Conservation (phyloP, 1,140 invertebrate genomes). For the Anagrus nilaparvatae region DNA sequence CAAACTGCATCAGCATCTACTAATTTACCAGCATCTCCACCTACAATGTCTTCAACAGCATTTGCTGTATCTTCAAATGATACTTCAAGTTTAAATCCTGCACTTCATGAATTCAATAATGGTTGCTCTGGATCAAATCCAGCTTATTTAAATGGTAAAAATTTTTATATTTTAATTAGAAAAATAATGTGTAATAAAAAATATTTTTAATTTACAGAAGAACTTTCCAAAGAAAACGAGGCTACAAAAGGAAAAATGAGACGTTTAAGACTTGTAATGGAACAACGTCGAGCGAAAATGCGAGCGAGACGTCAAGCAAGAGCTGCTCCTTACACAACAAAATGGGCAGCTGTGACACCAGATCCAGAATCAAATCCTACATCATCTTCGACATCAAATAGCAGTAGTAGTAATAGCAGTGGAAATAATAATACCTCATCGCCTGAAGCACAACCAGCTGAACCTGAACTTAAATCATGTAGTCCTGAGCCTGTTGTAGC, state of each 20-base stretch:
- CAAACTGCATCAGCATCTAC: constrained; percentile 5
- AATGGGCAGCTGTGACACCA: constrained; percentile 38
- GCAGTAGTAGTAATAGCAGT: constrained; percentile 16
- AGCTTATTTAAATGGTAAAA: too few relatives aligned
- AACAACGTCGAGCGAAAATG: constrained; percentile 70
- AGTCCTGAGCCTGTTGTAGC: constrained; percentile 40
- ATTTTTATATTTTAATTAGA: not conserved
- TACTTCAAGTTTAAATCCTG: too few relatives aligned
- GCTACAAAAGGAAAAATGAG: constrained; percentile 78
- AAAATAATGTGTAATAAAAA: too few relatives aligned
- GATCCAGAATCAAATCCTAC: constrained; percentile 28
- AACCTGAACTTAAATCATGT: constrained; percentile 36
- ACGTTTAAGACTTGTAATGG: constrained; percentile 76
- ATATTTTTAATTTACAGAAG: constrained; percentile 29
- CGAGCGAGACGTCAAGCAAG: constrained; percentile 65
- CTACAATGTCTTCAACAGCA: not conserved
- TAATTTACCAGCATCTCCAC: not conserved
- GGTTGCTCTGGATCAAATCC: too few relatives aligned
- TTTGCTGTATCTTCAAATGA: too few relatives aligned
- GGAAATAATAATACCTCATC: too few relatives aligned
- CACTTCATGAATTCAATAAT: too few relatives aligned
- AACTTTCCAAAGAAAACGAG: constrained; percentile 56
- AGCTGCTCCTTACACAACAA: constrained; percentile 56
- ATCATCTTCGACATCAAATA: constrained; percentile 17
- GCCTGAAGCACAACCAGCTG: constrained; percentile 29